Conservation (phyloP, 2,888 invertebrate species). For the Mellilla xanthometata region DNA sequence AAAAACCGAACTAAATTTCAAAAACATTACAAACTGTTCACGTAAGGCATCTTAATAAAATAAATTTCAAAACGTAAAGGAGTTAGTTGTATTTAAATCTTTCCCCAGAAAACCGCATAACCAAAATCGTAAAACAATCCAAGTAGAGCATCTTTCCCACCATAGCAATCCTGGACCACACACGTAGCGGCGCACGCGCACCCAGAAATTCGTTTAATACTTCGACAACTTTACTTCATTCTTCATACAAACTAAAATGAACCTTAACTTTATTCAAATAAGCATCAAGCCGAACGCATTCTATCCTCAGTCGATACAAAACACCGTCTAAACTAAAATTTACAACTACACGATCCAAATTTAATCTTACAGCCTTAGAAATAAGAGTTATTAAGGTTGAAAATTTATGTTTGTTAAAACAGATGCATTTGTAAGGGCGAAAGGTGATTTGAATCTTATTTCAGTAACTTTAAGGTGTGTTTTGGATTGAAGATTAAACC, state of each 20-base stretch:
- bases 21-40: too few relatives aligned
- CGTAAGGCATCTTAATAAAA: too few relatives aligned
- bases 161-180: constrained; percentile 41
- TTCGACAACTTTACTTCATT: constrained; percentile 30
- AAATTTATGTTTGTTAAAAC: background rate
- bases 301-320: background rate
- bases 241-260: constrained; percentile 14
- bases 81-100: too few relatives aligned
- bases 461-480: background rate
- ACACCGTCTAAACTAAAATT: constrained; percentile 1
- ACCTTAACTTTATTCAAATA: constrained; percentile 12
- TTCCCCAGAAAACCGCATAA: too few relatives aligned
- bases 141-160: constrained; percentile 36
- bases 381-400: constrained; percentile 6
- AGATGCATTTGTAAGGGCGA: background rate
- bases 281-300: constrained; percentile 4
- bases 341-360: constrained; percentile 11
- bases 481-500: constrained; percentile 1
- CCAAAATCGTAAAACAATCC: constrained; percentile 8
- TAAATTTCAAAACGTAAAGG: too few relatives aligned
- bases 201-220: constrained; percentile 46
- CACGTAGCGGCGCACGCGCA: constrained; percentile 41
- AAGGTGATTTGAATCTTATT: constrained; percentile 15
- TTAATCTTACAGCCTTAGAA: constrained; percentile 13
- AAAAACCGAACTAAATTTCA: too few relatives aligned